A percentile compares a stretch with the other conserved stretches of the same genome.
Evolutionary conservation across 2,113 vertebrate species (phyloP).

Genomic region (Toxostoma redivivum): DNA sequence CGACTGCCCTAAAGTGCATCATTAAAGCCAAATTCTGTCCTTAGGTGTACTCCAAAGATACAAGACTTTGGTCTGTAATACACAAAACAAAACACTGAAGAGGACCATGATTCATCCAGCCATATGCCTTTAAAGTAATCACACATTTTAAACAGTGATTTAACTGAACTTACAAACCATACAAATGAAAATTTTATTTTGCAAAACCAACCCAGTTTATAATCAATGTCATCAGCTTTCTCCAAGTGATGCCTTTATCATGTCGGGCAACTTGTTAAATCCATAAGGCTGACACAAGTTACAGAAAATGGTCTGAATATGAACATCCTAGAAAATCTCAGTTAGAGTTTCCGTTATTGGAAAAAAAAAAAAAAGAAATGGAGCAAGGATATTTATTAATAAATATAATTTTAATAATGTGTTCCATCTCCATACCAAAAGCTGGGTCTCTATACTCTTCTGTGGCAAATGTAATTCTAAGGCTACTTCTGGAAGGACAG

Average conservation of each 20-base stretch:
- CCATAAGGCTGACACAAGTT: accelerated
- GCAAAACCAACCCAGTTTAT: background rate
- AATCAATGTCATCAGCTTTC: background rate
- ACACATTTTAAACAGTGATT: background rate
- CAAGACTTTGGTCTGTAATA: background rate
- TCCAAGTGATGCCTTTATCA: background rate
- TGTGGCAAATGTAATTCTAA: background rate
- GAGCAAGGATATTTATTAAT: background rate
- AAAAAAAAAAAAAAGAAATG: background rate
- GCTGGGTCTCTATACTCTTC: background rate
- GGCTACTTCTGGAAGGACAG: background rate
- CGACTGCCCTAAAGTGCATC: background rate
- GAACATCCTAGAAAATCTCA: background rate
- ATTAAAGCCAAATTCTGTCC: background rate
- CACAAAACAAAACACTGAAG: background rate
- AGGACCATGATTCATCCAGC: background rate
- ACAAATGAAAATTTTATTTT: background rate
- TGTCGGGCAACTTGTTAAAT: background rate
- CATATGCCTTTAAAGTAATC: background rate
- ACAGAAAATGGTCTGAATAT: background rate
- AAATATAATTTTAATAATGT: background rate
- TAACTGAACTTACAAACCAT: background rate
- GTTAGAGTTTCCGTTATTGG: background rate
- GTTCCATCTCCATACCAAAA: background rate
- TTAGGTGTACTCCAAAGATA: background rate